phyloP scores from a whole-genome alignment of 2,888 invertebrate species.

The Mythimna lalbum region DNA sequence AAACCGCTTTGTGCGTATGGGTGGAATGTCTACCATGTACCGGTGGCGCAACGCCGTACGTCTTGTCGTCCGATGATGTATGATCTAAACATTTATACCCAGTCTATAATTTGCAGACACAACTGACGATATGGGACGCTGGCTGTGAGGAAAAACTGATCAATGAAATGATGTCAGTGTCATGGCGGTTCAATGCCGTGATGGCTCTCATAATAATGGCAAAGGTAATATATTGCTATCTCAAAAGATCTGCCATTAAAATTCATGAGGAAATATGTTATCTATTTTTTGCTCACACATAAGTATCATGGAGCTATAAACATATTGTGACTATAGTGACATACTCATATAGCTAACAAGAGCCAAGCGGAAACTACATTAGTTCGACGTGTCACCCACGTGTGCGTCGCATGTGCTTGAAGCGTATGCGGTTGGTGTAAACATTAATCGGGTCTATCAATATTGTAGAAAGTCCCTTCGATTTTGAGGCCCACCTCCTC shows the following conservation, averaged over 20 bases:
- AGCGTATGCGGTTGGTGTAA: too few species aligned
- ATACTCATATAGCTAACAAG: too few species aligned
- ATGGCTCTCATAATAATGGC: slow-evolving; percentile 84
- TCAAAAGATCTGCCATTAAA: slow-evolving; percentile 14
- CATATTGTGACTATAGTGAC: neutral
- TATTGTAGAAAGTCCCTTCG: too few species aligned
- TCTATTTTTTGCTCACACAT: neutral
- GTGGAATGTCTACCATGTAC: too few species aligned
- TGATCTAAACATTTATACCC: neutral
- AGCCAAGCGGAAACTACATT: too few species aligned
- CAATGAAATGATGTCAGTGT: slow-evolving; percentile 86
- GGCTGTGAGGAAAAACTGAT: slow-evolving; percentile 88
- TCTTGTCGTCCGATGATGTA: too few species aligned
- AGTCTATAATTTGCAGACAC: slow-evolving; percentile 68
- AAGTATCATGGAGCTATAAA: neutral
- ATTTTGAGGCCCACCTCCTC: too few species aligned
- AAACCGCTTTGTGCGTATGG: too few species aligned
- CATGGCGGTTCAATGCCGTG: slow-evolving; percentile 86
- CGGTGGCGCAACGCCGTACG: too few species aligned
- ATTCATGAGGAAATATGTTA: slow-evolving; percentile 22
- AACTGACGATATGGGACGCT: slow-evolving; percentile 83
- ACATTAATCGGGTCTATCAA: too few species aligned
- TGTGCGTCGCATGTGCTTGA: too few species aligned
- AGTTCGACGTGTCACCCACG: too few species aligned
- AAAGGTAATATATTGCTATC: slow-evolving; percentile 74